Evolutionary conservation across 2,113 vertebrate genomes (phyloP).

Genomic region (Sus scrofa): T2T-Sscrofa CM000828.6:43367501-43368000

Average conservation of each 20-base stretch:
- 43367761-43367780: neutral
- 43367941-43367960: neutral
- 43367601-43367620: neutral
- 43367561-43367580: slow-evolving; percentile 4
- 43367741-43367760: neutral
- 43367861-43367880: neutral
- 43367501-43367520: neutral
- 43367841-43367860: neutral
- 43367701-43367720: neutral
- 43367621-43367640: neutral
- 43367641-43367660: slow-evolving; percentile 10
- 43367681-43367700: neutral
- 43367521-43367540: neutral
- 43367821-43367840: neutral
- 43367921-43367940: neutral
- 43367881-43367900: neutral
- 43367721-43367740: neutral
- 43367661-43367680: neutral
- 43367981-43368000: neutral
- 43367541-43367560: neutral
- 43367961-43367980: neutral
- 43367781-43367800: slow-evolving; percentile 5
- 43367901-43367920: neutral
- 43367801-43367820: neutral
- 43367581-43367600: neutral